phyloP scores from a whole-genome alignment of 2,888 invertebrate genomes.

The Oxytorus armatus region DNA sequence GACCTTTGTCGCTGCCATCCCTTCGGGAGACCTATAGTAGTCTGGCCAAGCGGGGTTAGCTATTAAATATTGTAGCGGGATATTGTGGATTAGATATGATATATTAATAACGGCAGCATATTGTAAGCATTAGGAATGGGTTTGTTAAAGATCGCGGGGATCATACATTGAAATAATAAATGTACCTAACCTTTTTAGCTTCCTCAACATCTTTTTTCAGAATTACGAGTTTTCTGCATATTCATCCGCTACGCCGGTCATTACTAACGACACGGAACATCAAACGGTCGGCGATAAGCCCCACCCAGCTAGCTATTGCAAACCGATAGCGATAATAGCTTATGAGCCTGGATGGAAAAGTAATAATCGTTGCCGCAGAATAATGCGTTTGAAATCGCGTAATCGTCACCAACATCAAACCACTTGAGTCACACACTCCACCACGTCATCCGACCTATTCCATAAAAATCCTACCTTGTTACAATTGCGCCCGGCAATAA shows the following conservation, averaged over 20 bases:
- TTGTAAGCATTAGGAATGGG: no score
- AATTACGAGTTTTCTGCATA: neutral
- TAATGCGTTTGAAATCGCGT: slow-evolving; percentile 22
- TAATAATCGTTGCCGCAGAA: slow-evolving; percentile 39
- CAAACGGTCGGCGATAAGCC: neutral
- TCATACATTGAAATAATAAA: neutral
- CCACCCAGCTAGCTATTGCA: neutral
- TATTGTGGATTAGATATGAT: no score
- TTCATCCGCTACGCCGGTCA: neutral
- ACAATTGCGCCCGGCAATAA: neutral
- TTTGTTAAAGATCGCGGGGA: neutral
- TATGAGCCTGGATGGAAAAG: slow-evolving; percentile 17
- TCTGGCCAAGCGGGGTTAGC: no score
- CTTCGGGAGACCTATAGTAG: no score
- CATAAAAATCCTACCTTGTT: neutral
- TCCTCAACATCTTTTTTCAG: neutral
- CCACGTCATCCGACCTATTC: neutral
- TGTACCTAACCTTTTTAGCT: neutral
- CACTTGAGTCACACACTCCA: neutral
- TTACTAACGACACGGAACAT: neutral
- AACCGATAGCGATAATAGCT: slow-evolving; percentile 45
- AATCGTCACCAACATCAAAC: neutral
- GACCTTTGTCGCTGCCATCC: no score
- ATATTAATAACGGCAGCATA: no score
- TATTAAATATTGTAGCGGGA: no score